phyloP scores from a whole-genome alignment of 2,797 vertebrate genomes.

The Pampus argenteus region DNA sequence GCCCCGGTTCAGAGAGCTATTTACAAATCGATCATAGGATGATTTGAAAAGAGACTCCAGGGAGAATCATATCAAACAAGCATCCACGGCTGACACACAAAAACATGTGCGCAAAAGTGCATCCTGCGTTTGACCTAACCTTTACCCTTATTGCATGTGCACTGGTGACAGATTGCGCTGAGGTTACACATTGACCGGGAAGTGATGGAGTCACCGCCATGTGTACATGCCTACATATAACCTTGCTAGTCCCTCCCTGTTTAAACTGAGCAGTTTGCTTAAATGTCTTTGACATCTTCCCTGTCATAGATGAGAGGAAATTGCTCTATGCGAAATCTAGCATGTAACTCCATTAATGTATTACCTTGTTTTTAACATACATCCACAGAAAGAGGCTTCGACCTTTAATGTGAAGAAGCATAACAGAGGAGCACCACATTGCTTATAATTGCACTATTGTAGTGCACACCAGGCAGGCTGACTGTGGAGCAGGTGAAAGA shows the following conservation, averaged over 20 bases:
- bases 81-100: constrained; percentile 18
- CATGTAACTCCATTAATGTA: constrained; percentile 53
- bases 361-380: constrained; percentile 28
- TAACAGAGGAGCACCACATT: constrained; percentile 30
- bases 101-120: constrained; percentile 13
- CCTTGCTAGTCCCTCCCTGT: constrained; percentile 13
- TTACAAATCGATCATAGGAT: constrained; percentile 70
- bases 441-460: constrained; percentile 20
- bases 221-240: constrained; percentile 16
- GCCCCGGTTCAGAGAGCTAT: constrained; percentile 68
- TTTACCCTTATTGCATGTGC: constrained; percentile 8
- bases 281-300: constrained; percentile 9
- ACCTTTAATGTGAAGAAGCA: constrained; percentile 34
- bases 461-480: constrained; percentile 40
- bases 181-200: constrained; percentile 13
- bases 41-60: constrained; percentile 57
- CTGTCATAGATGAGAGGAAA: constrained; percentile 43
- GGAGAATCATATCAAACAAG: constrained; percentile 52
- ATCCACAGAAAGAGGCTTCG: constrained; percentile 34
- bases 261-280: constrained; percentile 13
- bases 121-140: neutral
- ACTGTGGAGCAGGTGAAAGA: constrained; percentile 66
- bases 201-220: constrained; percentile 11
- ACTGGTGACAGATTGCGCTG: constrained; percentile 27
- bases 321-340: constrained; percentile 42